These are phyloP conservation scores for Apantesis nais DNA, from an alignment of 2,888 invertebrate species.

Conservation along the genomic window DNA sequence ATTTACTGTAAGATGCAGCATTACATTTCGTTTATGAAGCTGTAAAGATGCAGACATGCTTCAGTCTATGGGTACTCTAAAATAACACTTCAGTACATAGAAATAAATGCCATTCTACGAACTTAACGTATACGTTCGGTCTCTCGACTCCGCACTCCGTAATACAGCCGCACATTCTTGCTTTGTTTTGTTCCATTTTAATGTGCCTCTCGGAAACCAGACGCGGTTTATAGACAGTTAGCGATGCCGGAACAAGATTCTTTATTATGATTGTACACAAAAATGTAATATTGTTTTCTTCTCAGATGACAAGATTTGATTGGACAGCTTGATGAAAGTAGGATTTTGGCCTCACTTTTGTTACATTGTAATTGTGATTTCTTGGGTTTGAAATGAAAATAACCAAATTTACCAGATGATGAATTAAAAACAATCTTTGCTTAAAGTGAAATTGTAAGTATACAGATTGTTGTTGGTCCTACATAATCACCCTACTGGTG, in stretches of 20 bases:
- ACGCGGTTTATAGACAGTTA: conserved; percentile 46
- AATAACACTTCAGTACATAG: background rate
- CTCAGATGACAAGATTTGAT: conserved; percentile 34
- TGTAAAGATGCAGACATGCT: background rate
- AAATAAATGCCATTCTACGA: background rate
- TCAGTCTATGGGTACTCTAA: background rate
- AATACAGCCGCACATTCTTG: conserved; percentile 2
- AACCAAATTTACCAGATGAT: conserved; percentile 7
- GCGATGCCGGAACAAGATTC: conserved; percentile 45
- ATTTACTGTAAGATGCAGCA: background rate
- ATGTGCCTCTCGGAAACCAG: conserved; percentile 23
- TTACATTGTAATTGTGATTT: conserved; percentile 34
- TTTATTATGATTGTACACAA: conserved; percentile 55
- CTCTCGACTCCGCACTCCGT: background rate
- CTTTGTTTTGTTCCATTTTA: conserved; percentile 20
- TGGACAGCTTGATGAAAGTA: conserved; percentile 34
- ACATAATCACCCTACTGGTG: too few species aligned
- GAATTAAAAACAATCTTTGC: conserved; percentile 3
- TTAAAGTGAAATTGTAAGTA: background rate
- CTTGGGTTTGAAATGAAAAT: conserved; percentile 9
- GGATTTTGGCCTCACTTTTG: conserved; percentile 21
- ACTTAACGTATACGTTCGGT: conserved; percentile 10
- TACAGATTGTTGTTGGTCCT: too few species aligned
- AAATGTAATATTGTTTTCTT: conserved; percentile 39
- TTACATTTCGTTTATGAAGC: background rate